These are phyloP conservation scores for Eristalis intricaria DNA, from an alignment of 2,888 invertebrate species.

Conservation along the genomic window DNA sequence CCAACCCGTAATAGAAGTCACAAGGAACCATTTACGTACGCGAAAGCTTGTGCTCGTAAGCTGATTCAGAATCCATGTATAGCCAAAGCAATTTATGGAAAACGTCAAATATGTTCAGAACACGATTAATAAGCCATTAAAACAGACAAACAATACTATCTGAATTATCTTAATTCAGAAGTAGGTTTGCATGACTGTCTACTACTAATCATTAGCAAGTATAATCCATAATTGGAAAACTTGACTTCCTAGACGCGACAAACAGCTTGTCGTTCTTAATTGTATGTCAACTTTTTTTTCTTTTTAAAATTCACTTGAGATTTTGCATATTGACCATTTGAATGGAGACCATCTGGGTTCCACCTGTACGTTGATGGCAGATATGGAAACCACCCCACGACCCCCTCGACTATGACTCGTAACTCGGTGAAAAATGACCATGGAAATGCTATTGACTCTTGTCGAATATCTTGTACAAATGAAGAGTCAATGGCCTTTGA, in stretches of 20 bases:
- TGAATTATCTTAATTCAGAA: neutral
- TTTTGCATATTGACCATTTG: neutral
- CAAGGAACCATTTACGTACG: too few relatives aligned
- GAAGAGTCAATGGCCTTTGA: too few relatives aligned
- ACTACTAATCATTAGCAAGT: conserved; percentile 7
- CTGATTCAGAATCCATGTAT: too few relatives aligned
- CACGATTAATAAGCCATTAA: neutral
- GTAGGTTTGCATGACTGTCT: neutral
- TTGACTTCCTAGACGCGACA: neutral
- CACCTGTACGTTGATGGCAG: neutral
- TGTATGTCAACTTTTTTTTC: neutral
- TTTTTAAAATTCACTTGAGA: neutral
- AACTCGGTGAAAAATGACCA: too few relatives aligned
- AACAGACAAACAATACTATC: neutral
- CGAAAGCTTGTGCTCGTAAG: too few relatives aligned
- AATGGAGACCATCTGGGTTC: too few relatives aligned
- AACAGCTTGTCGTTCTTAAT: neutral
- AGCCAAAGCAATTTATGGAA: neutral
- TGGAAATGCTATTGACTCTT: too few relatives aligned
- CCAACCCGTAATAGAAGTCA: too few relatives aligned
- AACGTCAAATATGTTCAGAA: neutral
- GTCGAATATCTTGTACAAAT: too few relatives aligned
- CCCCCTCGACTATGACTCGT: neutral
- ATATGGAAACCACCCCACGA: neutral
- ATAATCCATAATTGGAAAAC: conserved; percentile 1